Percentiles rank a stretch among this genome's conserved stretches.
phyloP scores from a whole-genome alignment of 1,140 invertebrate species.

The Drosophila grimshawi region DNA sequence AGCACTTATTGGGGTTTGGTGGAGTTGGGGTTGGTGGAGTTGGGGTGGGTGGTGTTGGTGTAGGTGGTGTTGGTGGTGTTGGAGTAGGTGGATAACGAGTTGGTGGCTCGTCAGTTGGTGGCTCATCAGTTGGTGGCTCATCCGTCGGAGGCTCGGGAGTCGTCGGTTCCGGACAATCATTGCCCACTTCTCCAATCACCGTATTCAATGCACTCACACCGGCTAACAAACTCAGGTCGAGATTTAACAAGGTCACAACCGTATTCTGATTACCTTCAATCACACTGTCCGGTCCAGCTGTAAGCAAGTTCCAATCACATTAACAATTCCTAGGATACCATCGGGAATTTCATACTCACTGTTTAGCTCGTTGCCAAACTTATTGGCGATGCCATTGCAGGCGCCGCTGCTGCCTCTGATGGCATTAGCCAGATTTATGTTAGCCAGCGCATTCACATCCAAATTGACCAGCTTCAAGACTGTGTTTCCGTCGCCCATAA shows the following conservation, averaged over 20 bases:
- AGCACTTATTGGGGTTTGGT: conserved; percentile 61
- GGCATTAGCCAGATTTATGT: conserved; percentile 48
- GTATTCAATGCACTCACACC: conserved; percentile 13
- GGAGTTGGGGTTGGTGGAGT: conserved; percentile 34
- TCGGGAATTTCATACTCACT: conserved; percentile 1
- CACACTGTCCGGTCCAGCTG: conserved; percentile 20
- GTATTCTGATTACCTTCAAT: conserved; percentile 24
- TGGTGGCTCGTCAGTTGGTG: conserved; percentile 17
- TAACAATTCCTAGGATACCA: neutral
- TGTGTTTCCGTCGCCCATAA: conserved; percentile 55
- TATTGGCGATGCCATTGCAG: conserved; percentile 19
- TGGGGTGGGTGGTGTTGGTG: conserved; percentile 5
- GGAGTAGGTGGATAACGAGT: conserved; percentile 19
- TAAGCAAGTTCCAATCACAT: neutral
- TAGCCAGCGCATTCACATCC: conserved; percentile 34
- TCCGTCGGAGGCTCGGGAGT: conserved; percentile 12
- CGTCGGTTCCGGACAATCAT: conserved; percentile 13
- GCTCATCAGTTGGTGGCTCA: conserved; percentile 23
- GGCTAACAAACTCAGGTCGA: neutral
- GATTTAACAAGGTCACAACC: conserved; percentile 14
- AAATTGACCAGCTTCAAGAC: conserved; percentile 51
- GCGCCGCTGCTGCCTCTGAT: conserved; percentile 28
- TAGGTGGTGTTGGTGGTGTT: conserved; percentile 7
- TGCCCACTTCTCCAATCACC: conserved; percentile 28
- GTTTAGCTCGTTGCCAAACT: conserved; percentile 12